Evolutionary conservation across 2,888 invertebrate species (phyloP).

Genomic region (Caenorhabditis doughertyi): DNA sequence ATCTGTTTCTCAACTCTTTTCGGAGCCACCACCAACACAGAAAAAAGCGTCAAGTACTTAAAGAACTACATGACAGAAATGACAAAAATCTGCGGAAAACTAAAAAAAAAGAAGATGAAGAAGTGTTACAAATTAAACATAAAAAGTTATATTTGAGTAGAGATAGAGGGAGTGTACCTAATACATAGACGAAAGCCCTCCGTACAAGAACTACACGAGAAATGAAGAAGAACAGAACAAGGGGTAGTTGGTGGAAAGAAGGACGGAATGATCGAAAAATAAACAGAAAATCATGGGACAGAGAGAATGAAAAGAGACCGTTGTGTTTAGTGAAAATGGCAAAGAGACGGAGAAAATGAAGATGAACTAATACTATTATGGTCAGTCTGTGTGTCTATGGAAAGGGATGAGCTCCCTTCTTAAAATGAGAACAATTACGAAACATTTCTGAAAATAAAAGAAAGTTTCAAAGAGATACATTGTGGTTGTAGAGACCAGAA

Average conservation of each 20-base stretch:
- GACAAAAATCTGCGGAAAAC: not conserved
- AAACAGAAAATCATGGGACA: conserved; percentile 56
- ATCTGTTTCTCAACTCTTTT: not conserved
- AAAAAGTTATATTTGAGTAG: conserved; percentile 34
- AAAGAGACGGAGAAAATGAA: conserved; percentile 20
- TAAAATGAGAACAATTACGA: conserved; percentile 20
- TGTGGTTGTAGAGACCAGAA: no score
- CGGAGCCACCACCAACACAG: not conserved
- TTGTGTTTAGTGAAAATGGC: conserved; percentile 6
- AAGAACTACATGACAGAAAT: conserved; percentile 46
- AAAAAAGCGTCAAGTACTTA: conserved; percentile 45
- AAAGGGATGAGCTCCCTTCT: conserved; percentile 22
- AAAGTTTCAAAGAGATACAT: no score
- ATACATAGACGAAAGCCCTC: conserved; percentile 7
- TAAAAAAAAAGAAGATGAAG: conserved; percentile 7
- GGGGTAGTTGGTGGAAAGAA: not conserved
- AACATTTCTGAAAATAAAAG: not conserved
- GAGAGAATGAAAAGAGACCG: conserved; percentile 1
- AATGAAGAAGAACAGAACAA: conserved; percentile 19
- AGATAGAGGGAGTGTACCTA: conserved; percentile 30
- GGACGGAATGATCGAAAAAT: conserved; percentile 50
- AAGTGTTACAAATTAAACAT: conserved; percentile 32
- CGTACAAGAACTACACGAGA: conserved; percentile 38
- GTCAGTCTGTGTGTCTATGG: conserved; percentile 20
- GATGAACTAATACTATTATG: conserved; percentile 49